These are phyloP conservation scores for Triplophysa bombifrons DNA, from an alignment of 2,797 vertebrate genomes.

Conservation along the genomic window DNA sequence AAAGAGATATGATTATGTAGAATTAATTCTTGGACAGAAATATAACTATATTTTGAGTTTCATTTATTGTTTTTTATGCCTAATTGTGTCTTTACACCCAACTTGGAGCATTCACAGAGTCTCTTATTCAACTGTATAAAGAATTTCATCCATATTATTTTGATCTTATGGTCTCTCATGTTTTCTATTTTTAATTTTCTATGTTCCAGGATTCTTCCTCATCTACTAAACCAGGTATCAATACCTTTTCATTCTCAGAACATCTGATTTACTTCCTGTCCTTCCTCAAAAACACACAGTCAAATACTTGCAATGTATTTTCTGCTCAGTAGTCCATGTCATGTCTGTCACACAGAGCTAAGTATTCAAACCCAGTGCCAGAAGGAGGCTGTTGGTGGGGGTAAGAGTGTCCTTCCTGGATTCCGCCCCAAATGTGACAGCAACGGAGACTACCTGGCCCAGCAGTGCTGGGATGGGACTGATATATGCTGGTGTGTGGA, in stretches of 20 bases:
- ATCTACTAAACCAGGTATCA: slow-evolving; percentile 43
- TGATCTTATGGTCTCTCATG: neutral
- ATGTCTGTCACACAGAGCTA: slow-evolving; percentile 46
- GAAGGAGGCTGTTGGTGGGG: slow-evolving; percentile 66
- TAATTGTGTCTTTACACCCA: too few species aligned
- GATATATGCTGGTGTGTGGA: slow-evolving; percentile 88
- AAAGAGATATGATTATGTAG: too few species aligned
- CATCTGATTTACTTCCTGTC: neutral
- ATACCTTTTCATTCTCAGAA: neutral
- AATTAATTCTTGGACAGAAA: too few species aligned
- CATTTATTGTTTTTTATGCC: too few species aligned
- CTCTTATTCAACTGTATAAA: too few species aligned
- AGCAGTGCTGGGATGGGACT: slow-evolving; percentile 78
- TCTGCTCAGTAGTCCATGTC: neutral
- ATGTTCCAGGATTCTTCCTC: slow-evolving; percentile 58
- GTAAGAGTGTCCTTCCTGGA: slow-evolving; percentile 11
- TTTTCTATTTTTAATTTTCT: slow-evolving; percentile 34
- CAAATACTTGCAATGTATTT: neutral
- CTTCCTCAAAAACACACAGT: neutral
- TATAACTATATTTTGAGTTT: too few species aligned
- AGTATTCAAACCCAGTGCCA: slow-evolving; percentile 76
- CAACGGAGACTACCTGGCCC: slow-evolving; percentile 77
- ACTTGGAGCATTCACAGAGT: too few species aligned
- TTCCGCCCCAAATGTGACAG: slow-evolving; percentile 82
- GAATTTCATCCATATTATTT: neutral